Conservation (phyloP, 2,113 vertebrate species). For the Dromas ardeola region DNA sequence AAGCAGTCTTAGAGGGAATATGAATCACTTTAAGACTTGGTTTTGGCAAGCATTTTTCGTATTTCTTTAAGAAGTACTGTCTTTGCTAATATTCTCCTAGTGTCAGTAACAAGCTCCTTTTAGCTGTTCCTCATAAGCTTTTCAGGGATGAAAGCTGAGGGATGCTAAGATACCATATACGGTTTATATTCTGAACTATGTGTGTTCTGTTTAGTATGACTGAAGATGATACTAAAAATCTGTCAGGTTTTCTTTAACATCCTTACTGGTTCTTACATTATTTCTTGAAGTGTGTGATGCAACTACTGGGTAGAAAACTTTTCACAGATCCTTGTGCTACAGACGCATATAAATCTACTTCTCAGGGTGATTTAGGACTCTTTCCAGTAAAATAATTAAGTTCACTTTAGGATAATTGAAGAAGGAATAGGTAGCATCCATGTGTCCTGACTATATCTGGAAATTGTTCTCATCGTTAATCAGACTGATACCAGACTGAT, state of each 20-base stretch:
- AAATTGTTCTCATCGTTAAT: background rate
- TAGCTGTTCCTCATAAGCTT: background rate
- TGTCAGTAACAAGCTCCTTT: background rate
- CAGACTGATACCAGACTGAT: background rate
- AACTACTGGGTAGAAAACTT: background rate
- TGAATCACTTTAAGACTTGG: background rate
- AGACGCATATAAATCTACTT: background rate
- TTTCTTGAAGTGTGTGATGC: background rate
- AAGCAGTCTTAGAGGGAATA: background rate
- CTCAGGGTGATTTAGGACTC: background rate
- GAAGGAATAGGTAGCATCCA: background rate
- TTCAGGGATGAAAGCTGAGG: background rate
- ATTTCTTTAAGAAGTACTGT: background rate
- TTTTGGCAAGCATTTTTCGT: background rate
- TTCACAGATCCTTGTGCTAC: background rate
- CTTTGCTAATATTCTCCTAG: background rate
- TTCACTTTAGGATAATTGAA: background rate
- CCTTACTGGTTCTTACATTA: background rate
- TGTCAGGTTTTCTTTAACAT: background rate
- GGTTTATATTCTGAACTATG: background rate
- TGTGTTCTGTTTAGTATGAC: background rate
- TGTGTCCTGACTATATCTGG: background rate
- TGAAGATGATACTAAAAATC: background rate
- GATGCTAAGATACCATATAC: background rate
- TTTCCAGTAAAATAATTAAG: background rate